phyloP scores from a whole-genome alignment of 1,140 invertebrate species.

The Triops cancriformis region DNA sequence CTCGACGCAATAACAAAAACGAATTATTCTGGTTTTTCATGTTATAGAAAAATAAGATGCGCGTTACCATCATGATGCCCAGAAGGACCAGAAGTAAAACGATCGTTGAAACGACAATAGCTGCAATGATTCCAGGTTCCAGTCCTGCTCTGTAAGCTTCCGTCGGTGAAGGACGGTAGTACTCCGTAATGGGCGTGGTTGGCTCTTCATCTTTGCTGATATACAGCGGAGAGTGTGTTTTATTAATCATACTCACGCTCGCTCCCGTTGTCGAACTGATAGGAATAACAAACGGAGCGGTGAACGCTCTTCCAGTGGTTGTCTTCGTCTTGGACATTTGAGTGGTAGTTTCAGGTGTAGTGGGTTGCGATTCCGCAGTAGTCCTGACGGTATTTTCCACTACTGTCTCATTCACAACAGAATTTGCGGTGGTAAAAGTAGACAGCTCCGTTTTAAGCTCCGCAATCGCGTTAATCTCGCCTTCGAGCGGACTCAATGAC shows the following conservation, averaged over 20 bases:
- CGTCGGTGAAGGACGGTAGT: not conserved
- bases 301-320: not conserved
- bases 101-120: not conserved
- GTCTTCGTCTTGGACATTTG: not conserved
- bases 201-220: not conserved
- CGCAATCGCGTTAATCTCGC: not conserved
- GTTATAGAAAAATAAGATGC: too few relatives aligned
- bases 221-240: not conserved
- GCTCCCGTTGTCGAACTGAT: not conserved
- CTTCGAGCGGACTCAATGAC: not conserved
- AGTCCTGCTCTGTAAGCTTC: not conserved
- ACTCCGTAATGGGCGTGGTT: not conserved
- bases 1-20: too few relatives aligned
- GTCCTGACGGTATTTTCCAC: not conserved
- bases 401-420: not conserved
- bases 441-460: not conserved
- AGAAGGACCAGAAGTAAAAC: not conserved
- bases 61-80: conserved; percentile 15
- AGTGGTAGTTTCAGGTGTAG: not conserved
- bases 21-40: too few relatives aligned
- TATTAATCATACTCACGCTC: not conserved
- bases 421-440: not conserved
- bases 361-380: not conserved
- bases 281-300: not conserved
- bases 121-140: not conserved